Conservation (phyloP, 1,140 invertebrate species). For the Lordiphosa stackelbergi region DNA sequence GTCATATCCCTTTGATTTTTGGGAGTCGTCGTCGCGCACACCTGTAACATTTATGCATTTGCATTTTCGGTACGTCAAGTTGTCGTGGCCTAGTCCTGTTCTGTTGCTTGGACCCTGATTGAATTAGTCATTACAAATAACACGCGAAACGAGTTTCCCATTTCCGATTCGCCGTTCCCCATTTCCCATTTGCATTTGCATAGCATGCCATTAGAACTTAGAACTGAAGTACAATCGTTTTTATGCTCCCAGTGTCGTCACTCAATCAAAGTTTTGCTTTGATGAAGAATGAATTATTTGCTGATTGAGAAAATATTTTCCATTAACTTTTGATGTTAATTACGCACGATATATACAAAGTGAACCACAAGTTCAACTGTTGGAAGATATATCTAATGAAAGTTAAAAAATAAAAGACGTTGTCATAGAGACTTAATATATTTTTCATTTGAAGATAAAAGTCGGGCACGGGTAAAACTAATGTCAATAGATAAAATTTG, state of each 20-base stretch:
- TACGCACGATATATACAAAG: too few relatives aligned
- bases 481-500: too few relatives aligned
- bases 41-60: slow-evolving; percentile 49
- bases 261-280: slow-evolving; percentile 24
- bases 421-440: too few relatives aligned
- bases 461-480: too few relatives aligned
- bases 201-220: slow-evolving; percentile 31
- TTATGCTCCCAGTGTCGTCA: slow-evolving; percentile 31
- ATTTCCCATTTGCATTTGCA: slow-evolving; percentile 37
- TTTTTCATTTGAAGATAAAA: too few relatives aligned
- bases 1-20: slow-evolving; percentile 24
- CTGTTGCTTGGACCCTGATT: slow-evolving; percentile 27
- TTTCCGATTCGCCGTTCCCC: background rate
- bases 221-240: slow-evolving; percentile 12
- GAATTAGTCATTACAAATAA: slow-evolving; percentile 29
- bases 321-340: too few relatives aligned
- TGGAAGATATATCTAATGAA: too few relatives aligned
- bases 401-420: too few relatives aligned
- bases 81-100: slow-evolving; percentile 35
- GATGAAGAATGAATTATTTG: too few relatives aligned
- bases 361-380: too few relatives aligned
- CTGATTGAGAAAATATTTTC: too few relatives aligned
- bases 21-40: slow-evolving; percentile 29
- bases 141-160: slow-evolving; percentile 25
- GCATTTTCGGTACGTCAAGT: slow-evolving; percentile 45